These are phyloP conservation scores for Mesochorus sp. DNA, from an alignment of 2,888 invertebrate genomes.

Conservation along the genomic window DNA sequence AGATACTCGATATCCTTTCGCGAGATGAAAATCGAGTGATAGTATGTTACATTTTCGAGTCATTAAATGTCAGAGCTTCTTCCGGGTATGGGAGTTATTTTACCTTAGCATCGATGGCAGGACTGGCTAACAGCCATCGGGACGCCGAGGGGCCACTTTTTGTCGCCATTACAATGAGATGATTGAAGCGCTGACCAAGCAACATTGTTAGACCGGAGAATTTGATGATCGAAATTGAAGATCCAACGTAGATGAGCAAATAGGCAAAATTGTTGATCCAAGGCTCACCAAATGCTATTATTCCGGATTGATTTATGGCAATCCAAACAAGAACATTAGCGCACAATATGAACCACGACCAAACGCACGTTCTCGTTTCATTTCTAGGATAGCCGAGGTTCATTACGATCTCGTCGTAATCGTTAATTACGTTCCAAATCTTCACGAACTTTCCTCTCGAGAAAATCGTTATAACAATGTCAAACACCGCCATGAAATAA, in stretches of 20 bases:
- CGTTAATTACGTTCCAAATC: slow-evolving; percentile 75
- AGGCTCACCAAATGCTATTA: slow-evolving; percentile 71
- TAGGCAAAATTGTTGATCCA: slow-evolving; percentile 73
- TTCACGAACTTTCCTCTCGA: slow-evolving; percentile 66
- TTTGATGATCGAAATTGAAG: slow-evolving; percentile 70
- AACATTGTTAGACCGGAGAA: slow-evolving; percentile 71
- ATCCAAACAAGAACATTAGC: slow-evolving; percentile 66
- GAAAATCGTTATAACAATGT: slow-evolving; percentile 62
- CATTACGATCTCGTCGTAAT: slow-evolving; percentile 71
- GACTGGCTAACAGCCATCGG: slow-evolving; percentile 42
- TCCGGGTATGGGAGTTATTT: too few species aligned
- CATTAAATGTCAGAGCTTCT: too few species aligned
- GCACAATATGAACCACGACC: slow-evolving; percentile 66
- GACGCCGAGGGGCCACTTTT: slow-evolving; percentile 56
- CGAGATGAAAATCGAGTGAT: not conserved
- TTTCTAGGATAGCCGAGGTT: slow-evolving; percentile 69
- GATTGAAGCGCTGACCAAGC: slow-evolving; percentile 74
- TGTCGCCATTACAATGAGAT: slow-evolving; percentile 71
- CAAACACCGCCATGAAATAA: slow-evolving; percentile 66
- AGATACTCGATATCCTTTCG: slow-evolving; percentile 69
- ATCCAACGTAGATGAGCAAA: slow-evolving; percentile 71
- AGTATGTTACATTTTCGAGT: too few species aligned
- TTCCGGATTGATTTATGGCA: slow-evolving; percentile 70
- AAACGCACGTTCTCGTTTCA: slow-evolving; percentile 62
- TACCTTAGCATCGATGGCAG: slow-evolving; percentile 42